Base-by-base conservation (phyloP, 2,113 vertebrate species). In the Macquaria australasica region DNA sequence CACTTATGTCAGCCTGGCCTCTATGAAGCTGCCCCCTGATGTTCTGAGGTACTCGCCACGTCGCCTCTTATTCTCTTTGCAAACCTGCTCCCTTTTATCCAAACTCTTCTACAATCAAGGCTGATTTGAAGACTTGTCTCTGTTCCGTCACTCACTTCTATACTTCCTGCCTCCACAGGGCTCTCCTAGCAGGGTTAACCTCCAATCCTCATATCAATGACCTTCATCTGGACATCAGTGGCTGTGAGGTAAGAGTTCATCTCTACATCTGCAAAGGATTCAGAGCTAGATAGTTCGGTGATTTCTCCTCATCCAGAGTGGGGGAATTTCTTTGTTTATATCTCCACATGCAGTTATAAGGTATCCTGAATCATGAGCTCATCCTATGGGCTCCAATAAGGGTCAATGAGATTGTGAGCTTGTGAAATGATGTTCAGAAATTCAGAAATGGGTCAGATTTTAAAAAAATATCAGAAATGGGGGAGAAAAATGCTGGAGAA, bases 151-250 rank as follows among this genome's bases (percentile, higher is more conserved):
- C 34, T 62, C 53, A n/a, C 7, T 82, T 15, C 62, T 77, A 31
- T 37, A 37, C 55, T 58, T 34, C 5, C 50, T 73, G 80, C 67
- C 23, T 66, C 63, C 25, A 15, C 91, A 97, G 96, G 88, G 95
- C 96, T 18, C 91, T 97, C 39, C 93, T 97, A 25, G 91, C 95
- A 31, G 97, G 96, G 51, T 92, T 97, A 82, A 96, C 94, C 82
- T 93, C 96, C 87, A 97, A 97, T 84, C 96, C 96, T 81, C 97
- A 97, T 85, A 96, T 97, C 90, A 96, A 92, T 6, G 96, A 97
- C 50, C 93, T 97, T 75, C 96, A 97, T 78, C 93, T 97, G 84
- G 97, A 97, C 86, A 93, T 97, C 89, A 97, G 97, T 75, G 83
- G 96, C 90, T 97, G 97, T 86, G 97, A 97, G 95, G 97, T 97